These are phyloP conservation scores for Neotoxoptera formosana DNA, from an alignment of 1,140 invertebrate genomes.

Conservation along the genomic window DNA sequence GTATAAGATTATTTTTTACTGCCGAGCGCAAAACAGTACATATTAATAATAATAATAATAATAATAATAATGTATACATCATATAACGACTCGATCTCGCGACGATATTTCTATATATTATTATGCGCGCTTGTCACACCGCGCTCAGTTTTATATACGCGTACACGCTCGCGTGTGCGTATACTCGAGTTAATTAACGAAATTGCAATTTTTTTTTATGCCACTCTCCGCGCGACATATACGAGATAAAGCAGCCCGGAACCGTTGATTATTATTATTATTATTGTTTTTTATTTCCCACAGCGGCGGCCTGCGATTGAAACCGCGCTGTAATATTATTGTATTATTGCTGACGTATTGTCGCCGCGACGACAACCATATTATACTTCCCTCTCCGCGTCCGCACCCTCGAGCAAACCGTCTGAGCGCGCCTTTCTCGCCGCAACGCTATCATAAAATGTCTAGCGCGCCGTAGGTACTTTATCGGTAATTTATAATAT, in stretches of 20 bases:
- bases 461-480: neutral
- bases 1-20: conserved; percentile 32
- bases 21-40: neutral
- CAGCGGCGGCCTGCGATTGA: neutral
- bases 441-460: neutral
- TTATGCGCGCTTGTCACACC: neutral
- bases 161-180: neutral
- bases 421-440: neutral
- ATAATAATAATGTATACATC: neutral
- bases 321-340: no score
- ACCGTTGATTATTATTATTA: neutral
- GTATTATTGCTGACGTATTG: neutral
- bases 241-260: neutral
- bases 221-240: neutral
- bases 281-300: neutral
- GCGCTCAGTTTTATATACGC: neutral
- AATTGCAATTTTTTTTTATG: conserved; percentile 36
- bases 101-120: neutral
- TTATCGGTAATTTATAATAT: no score
- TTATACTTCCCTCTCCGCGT: neutral
- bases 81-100: neutral
- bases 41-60: neutral
- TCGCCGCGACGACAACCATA: no score
- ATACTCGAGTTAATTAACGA: conserved; percentile 23
- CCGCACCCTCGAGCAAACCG: neutral